These are phyloP conservation scores for Zaprionus vittiger DNA, from an alignment of 1,140 invertebrate genomes.

Conservation along the genomic window DNA sequence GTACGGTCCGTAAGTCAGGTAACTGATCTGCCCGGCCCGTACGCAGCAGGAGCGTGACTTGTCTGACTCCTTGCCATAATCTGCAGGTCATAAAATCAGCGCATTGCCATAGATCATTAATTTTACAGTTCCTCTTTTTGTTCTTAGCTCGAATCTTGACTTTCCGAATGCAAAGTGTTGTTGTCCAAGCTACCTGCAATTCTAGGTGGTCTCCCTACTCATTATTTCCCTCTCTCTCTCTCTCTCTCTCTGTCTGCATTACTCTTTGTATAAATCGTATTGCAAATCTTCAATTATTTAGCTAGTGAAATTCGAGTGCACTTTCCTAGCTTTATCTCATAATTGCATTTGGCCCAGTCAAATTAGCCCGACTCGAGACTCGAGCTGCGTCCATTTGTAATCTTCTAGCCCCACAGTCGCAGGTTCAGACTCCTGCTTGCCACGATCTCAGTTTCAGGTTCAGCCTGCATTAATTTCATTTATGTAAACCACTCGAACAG, in stretches of 20 bases:
- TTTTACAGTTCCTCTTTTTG: conserved; percentile 64
- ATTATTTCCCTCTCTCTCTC: neutral
- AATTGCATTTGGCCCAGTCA: conserved; percentile 70
- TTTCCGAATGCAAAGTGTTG: conserved; percentile 60
- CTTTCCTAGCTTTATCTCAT: conserved; percentile 61
- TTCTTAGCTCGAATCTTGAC: conserved; percentile 25
- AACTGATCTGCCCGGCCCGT: conserved; percentile 29
- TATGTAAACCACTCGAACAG: conserved; percentile 70
- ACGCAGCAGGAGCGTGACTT: conserved; percentile 61
- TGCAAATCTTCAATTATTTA: conserved; percentile 61
- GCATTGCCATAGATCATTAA: conserved; percentile 75
- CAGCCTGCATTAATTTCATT: conserved; percentile 69
- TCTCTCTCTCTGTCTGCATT: neutral
- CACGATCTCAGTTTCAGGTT: conserved; percentile 10
- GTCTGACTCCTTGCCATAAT: conserved; percentile 60
- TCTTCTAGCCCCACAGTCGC: conserved; percentile 30
- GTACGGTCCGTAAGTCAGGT: conserved; percentile 12
- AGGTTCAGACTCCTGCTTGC: neutral
- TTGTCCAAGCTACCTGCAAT: conserved; percentile 39
- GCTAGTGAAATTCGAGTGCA: conserved; percentile 52
- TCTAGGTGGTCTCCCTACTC: conserved; percentile 56
- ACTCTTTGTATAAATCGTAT: conserved; percentile 45
- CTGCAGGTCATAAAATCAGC: conserved; percentile 71
- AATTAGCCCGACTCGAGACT: conserved; percentile 52
- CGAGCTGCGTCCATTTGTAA: conserved; percentile 59